A percentile compares a stretch with the other conserved stretches of the same genome.
phyloP scores from a whole-genome alignment of 2,888 invertebrate genomes.

The Dinocampus coccinellae region DNA sequence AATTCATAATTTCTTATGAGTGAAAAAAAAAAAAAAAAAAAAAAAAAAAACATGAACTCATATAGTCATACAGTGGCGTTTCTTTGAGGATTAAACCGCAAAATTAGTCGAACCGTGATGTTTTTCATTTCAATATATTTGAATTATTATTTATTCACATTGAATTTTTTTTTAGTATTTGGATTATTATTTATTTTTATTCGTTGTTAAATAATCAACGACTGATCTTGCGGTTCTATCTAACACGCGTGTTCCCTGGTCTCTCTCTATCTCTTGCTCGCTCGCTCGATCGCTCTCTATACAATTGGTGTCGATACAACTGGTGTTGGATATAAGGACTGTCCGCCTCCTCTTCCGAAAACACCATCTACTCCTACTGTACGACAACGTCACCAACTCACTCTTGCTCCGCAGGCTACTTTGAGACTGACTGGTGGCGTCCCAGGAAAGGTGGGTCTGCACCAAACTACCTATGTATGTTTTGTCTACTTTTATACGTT shows the following conservation, averaged over 20 bases:
- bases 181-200: slow-evolving; percentile 25
- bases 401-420: slow-evolving; percentile 90
- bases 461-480: slow-evolving; percentile 70
- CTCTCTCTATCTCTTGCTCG: slow-evolving; percentile 15
- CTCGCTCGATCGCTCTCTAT: slow-evolving; percentile 5
- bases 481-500: slow-evolving; percentile 61
- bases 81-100: slow-evolving; percentile 45
- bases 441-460: slow-evolving; percentile 91
- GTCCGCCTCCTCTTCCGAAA: slow-evolving; percentile 81
- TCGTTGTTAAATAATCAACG: slow-evolving; percentile 46
- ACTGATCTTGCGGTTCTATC: slow-evolving; percentile 65
- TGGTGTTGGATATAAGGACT: slow-evolving; percentile 73
- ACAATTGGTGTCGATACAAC: slow-evolving; percentile 58
- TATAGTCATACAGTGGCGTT: slow-evolving; percentile 17
- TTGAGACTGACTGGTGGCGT: slow-evolving; percentile 96
- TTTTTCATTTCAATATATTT: slow-evolving; percentile 15
- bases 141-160: slow-evolving; percentile 25
- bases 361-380: slow-evolving; percentile 69
- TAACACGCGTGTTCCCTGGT: slow-evolving; percentile 65
- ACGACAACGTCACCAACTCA: slow-evolving; percentile 69
- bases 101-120: slow-evolving; percentile 42
- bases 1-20: background rate
- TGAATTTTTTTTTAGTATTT: slow-evolving; percentile 35
- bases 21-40: slow-evolving; percentile 14
- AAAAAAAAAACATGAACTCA: no score